Evolutionary conservation across 2,888 invertebrate genomes (phyloP), one percentile per base, ranked within the genome.

Genomic region (Cenopis cana): DNA sequence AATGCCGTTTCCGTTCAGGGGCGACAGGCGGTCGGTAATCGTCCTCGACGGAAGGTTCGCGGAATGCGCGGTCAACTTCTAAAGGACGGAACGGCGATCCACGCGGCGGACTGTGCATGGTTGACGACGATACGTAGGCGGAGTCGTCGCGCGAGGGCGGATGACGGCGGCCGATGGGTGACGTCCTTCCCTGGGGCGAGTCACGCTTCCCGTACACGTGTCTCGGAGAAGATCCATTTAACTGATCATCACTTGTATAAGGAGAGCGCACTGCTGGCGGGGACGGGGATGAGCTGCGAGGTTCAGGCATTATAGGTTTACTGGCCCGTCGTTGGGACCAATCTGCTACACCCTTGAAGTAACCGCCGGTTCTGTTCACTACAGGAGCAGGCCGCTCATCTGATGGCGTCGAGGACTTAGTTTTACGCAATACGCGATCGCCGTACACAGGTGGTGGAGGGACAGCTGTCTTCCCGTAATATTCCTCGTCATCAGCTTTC

Each of bases 271-370:
- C 84, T 72, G 91, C 84, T 69, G 94, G 85, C 76, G 94, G 83
- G 55, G 94, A 91, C 10, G 93, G 87, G 60, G 93, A 93, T 1
- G 91, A 86, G 74, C 93, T 93, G 33, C 93, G 84, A 76, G 93
- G 93, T 74, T 93, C 91, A 6, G 93, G 94, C 90, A 93, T 91
- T 73, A 89, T 90, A 9, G 93, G 94, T 66, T 94, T 94, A 66
- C 84, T 90, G 52, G 94, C 94, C 64, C 94, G 94, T 68, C 96
- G 93, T 81, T 96, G 96, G 1, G 95, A 95, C 97, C 97, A 97
- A 80, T 97, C 97, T 66, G 95, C 96, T 68, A 97, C 95, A 24
- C 97, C 97, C 78, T 96, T 96, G 81, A 95, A 96, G 81, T 95
- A 96, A 60, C 95, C 94, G 76, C 89, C 93, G 69, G 87, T 94